phyloP scores from a whole-genome alignment of 1,140 invertebrate genomes.

The Drosophila miranda region DNA sequence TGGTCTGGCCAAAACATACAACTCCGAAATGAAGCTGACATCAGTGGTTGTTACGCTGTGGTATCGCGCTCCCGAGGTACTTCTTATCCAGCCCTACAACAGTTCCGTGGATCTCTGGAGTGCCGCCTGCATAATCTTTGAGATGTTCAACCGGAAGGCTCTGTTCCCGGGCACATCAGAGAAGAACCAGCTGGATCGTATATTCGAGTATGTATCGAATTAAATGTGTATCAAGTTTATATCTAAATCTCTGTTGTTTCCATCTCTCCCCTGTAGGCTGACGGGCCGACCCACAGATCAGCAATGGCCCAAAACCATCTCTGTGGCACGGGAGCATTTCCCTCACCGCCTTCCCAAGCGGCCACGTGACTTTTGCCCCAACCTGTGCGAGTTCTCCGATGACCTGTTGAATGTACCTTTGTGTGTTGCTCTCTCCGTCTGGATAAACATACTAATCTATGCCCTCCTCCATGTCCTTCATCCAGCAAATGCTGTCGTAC shows the following conservation, averaged over 20 bases:
- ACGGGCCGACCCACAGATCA: constrained; percentile 70
- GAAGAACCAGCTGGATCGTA: constrained; percentile 92
- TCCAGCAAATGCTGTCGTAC: constrained; percentile 89
- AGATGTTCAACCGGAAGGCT: constrained; percentile 90
- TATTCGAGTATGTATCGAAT: constrained; percentile 90
- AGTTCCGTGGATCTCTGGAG: constrained; percentile 98
- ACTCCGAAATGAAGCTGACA: constrained; percentile 96
- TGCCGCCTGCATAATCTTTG: constrained; percentile 96
- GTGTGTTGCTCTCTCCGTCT: background rate
- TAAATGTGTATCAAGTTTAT: background rate
- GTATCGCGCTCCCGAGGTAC: constrained; percentile 97
- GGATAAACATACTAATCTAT: background rate
- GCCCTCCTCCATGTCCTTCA: background rate
- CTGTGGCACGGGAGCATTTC: constrained; percentile 71
- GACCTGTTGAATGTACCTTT: constrained; percentile 70
- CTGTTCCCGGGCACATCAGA: constrained; percentile 93
- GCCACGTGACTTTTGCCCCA: constrained; percentile 70
- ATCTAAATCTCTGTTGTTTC: background rate
- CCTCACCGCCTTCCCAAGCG: constrained; percentile 61
- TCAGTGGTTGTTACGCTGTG: constrained; percentile 98
- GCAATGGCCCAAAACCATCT: constrained; percentile 75
- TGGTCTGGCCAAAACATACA: constrained; percentile 96
- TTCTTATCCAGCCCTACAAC: constrained; percentile 94
- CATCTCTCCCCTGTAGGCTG: constrained; percentile 39
- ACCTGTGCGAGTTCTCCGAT: constrained; percentile 65